Conservation (phyloP, 1,140 invertebrate genomes). For the Solen grandis region DNA sequence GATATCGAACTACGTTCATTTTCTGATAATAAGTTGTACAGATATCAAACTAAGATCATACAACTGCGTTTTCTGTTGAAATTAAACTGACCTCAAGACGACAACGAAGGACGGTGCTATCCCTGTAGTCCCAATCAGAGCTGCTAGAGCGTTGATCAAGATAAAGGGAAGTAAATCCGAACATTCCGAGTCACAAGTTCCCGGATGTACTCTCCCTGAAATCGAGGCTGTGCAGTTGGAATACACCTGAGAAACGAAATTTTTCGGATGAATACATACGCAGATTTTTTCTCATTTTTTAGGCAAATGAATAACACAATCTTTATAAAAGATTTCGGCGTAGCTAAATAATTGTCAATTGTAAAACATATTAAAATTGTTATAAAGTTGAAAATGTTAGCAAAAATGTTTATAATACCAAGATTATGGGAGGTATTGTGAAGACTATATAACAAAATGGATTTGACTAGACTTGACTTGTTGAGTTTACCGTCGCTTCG, state of each 20-base stretch:
- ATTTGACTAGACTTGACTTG: no score
- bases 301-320: background rate
- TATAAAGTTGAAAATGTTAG: background rate
- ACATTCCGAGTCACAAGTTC: constrained; percentile 33
- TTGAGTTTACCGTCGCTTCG: no score
- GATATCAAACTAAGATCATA: background rate
- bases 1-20: background rate
- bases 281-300: background rate
- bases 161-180: constrained; percentile 28
- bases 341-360: background rate
- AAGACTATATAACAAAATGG: no score
- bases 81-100: constrained; percentile 20
- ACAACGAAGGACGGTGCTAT: constrained; percentile 24
- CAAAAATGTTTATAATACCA: background rate
- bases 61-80: no score
- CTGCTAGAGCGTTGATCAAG: constrained; percentile 1
- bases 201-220: background rate
- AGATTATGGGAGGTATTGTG: background rate
- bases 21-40: background rate
- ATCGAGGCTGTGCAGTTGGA: constrained; percentile 1
- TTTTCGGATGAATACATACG: background rate
- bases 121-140: constrained; percentile 30
- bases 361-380: background rate
- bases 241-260: constrained; percentile 18
- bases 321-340: background rate